Base-by-base conservation (phyloP, 2,888 invertebrate species). In the Lasioglossum villosulum region DNA sequence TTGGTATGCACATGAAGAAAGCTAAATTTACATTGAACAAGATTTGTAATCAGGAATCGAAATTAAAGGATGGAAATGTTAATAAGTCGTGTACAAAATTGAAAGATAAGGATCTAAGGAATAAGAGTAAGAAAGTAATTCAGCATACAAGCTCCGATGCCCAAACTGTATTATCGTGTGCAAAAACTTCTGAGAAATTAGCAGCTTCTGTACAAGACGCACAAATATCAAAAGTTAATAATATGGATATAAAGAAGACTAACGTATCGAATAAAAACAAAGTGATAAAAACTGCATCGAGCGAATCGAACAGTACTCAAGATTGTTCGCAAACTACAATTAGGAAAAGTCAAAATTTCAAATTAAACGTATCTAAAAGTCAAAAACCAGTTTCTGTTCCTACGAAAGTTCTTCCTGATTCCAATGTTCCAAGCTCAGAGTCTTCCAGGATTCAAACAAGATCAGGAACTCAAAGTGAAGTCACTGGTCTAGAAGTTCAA, bases 361-460 rank as follows among this genome's bases (percentile, higher is more conserved):
- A 88, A 91, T 85, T 86, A 75, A 83, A 72, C 72, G 70, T 84
- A 56, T 73, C 86, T 78, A 91, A 81, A 90, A 88, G 73, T 80
- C 90, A 91, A 74, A 93, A 92, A 83, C 86, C 90, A 83, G 86
- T 89, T 87, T 89, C 90, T 89, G 91, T 93, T 92, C 91, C 94
- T 91, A 90, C 89, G 70, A 93, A 93, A 94, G 91, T 92, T 94
- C 94, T 94, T 94, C 94, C 94, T 81, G 93, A 94, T 90, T 89
- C 89, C 70, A 90, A 91, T 93, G 91, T 93, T 94, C 93, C 93
- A 92, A 93, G 89, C 92, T 89, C 91, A 88, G 94, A 94, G 94
- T 94, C 94, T 94, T 94, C 94, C 94, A 94, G 93, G 91, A 91
- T 94, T 90, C 94, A 94, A 90, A 94, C 94, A 71, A 92, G 94